Evolutionary conservation across 2,797 vertebrate species (phyloP).

Genomic region (Lophotriccus pileatus): DNA sequence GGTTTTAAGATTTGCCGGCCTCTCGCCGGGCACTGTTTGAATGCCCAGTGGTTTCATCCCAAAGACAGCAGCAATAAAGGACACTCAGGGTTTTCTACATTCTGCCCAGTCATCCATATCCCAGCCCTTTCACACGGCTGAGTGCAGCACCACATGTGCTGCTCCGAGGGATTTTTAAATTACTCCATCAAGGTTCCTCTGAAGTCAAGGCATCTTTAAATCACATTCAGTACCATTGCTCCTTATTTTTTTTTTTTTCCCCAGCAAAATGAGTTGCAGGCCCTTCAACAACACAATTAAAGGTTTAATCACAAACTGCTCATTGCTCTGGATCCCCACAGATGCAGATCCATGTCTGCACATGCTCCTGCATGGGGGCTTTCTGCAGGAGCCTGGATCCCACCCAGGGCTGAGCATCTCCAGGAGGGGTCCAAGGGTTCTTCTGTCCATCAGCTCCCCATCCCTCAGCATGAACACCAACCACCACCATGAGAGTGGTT

Average conservation of each 20-base stretch:
- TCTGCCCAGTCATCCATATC: neutral
- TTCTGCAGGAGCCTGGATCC: neutral
- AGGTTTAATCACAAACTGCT: fast-evolving
- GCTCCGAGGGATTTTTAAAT: neutral
- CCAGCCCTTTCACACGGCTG: neutral
- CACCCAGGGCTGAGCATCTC: neutral
- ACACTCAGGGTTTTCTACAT: neutral
- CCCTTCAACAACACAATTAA: neutral
- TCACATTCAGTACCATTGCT: neutral
- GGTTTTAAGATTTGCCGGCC: neutral
- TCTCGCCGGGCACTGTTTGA: neutral
- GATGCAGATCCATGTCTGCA: neutral
- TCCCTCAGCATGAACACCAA: too few relatives aligned
- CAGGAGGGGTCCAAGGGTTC: neutral
- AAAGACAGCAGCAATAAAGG: neutral
- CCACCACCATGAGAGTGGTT: neutral
- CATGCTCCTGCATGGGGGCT: neutral
- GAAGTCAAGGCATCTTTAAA: neutral
- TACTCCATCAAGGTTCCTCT: neutral
- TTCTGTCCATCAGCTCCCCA: neutral
- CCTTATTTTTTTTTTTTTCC: fast-evolving
- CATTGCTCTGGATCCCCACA: neutral
- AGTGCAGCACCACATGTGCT: fast-evolving
- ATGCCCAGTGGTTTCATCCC: neutral
- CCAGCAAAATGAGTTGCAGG: too few relatives aligned